These are phyloP conservation scores for Folsomia candida DNA, from an alignment of 2,888 invertebrate species.

Conservation along the genomic window DNA sequence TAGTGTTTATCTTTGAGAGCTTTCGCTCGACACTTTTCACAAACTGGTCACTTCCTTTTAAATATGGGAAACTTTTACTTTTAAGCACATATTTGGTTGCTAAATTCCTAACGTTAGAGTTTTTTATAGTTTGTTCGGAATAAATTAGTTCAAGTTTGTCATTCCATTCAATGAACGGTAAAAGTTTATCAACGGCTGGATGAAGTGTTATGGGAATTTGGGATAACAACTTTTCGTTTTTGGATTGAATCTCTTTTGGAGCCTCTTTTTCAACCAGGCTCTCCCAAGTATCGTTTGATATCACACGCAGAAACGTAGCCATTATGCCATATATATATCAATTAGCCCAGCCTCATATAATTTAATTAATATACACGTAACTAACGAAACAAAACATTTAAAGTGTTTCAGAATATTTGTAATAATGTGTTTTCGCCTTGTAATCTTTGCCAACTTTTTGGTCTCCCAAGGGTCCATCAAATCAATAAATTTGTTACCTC, in stretches of 20 bases:
- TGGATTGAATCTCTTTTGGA: background rate
- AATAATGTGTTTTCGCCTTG: background rate
- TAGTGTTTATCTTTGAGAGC: too few relatives aligned
- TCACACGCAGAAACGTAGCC: background rate
- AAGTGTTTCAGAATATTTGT: background rate
- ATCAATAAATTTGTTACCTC: background rate
- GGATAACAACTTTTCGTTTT: background rate
- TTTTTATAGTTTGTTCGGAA: background rate
- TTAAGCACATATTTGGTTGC: background rate
- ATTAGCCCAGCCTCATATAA: background rate
- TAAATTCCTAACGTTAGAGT: background rate
- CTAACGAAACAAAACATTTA: background rate
- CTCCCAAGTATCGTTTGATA: background rate
- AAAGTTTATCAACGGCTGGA: background rate
- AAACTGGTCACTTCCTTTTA: background rate
- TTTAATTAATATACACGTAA: background rate
- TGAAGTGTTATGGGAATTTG: background rate
- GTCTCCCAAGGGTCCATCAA: too few relatives aligned
- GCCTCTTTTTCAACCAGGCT: background rate
- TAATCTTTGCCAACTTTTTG: background rate
- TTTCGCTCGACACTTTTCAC: background rate
- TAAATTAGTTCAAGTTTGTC: background rate
- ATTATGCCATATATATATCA: background rate
- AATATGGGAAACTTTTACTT: background rate
- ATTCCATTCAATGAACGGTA: background rate